Base-by-base conservation (phyloP, 2,797 vertebrate species). In the Sciaenops ocellatus region DNA sequence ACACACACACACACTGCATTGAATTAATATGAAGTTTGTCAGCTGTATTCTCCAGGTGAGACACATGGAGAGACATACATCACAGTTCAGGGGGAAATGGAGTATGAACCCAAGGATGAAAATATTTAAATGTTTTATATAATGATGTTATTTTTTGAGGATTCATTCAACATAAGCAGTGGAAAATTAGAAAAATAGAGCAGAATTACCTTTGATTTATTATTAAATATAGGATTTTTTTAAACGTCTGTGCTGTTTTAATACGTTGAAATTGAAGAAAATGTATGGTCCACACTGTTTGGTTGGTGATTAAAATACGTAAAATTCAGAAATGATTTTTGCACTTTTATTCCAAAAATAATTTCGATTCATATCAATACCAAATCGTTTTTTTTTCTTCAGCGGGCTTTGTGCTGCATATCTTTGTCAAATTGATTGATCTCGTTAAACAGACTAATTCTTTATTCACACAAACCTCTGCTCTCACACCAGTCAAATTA, bases 401-500 rank as follows among this genome's bases (percentile, higher is more conserved):
- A 62, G 38, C 67, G 60, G 60, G 26, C 69, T 44, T 55, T 67
- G 54, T 56, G 65, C 72, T 68, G 34, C 79, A 38, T 3, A 30
- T 85, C 38, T 59, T 56, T 59, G 65, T 75, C 73, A 76, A 61
- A 48, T 8, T 83, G 83, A 85, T 52, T 87, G 78, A 88, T 87
- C 73, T 24, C 18, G 30, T 87, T 83, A 74, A 76, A 61, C 72
- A 56, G 67, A 83, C 71, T 77, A 57, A 76, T 85, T 70, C 73
- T 80, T 80, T 63, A 73, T 80, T 82, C 76, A 67, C 82, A 73
- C 63, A 48, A 54, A 74, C 76, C 78, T 81, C 44, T 66, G 73
- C 65, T 68, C 70, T 61, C 17, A 67, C 69, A 54, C 41, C 69
- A 55, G 28, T 59, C 48, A 74, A 60, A 82, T 15, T 50, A 18